phyloP scores from a whole-genome alignment of 1,140 invertebrate species.

The Bombus difficillimus region DNA sequence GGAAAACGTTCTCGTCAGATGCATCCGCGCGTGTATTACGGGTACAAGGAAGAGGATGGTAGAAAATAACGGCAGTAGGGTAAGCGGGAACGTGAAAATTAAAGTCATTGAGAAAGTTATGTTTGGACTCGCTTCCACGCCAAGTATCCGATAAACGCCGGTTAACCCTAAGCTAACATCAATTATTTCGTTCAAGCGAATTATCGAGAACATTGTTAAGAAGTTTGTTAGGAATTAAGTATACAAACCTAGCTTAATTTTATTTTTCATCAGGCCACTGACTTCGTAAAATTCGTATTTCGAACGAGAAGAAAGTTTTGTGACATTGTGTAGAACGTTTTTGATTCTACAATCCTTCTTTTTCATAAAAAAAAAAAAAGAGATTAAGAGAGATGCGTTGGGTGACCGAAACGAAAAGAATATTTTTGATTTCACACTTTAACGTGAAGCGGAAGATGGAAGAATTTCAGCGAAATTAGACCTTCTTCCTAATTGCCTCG shows the following conservation, averaged over 20 bases:
- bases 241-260: too few relatives aligned
- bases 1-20: slow-evolving; percentile 30
- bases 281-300: too few relatives aligned
- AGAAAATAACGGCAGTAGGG: neutral
- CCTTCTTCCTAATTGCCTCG: neutral
- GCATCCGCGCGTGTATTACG: slow-evolving; percentile 18
- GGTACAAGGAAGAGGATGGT: slow-evolving; percentile 1
- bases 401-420: too few relatives aligned
- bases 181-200: neutral
- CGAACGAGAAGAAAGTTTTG: too few relatives aligned
- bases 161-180: neutral
- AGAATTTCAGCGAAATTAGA: neutral
- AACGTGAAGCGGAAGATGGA: neutral
- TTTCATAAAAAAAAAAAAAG: too few relatives aligned
- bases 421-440: neutral
- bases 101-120: slow-evolving; percentile 10
- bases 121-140: neutral
- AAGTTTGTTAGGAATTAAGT: too few relatives aligned
- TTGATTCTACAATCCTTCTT: too few relatives aligned
- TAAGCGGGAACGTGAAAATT: slow-evolving; percentile 13
- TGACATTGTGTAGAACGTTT: too few relatives aligned
- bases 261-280: too few relatives aligned
- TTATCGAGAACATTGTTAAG: too few relatives aligned
- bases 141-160: neutral
- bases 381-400: too few relatives aligned